These are phyloP conservation scores for Myzus persicae DNA, from an alignment of 1,140 invertebrate species.

Conservation along the genomic window DNA sequence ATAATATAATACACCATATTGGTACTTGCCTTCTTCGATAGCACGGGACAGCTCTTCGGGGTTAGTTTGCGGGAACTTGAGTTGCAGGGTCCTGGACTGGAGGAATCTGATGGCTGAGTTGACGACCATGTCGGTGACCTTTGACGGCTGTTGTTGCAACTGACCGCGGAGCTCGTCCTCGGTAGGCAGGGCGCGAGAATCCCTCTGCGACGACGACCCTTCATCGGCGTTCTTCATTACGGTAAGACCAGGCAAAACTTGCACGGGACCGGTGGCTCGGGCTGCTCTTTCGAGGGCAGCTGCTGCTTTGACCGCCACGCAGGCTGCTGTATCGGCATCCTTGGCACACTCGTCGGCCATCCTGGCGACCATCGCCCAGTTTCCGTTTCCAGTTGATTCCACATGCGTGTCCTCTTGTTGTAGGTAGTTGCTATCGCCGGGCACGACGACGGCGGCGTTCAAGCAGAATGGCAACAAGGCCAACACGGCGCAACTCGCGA, in stretches of 20 bases:
- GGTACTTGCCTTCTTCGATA: conserved; percentile 70
- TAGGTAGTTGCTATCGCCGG: conserved; percentile 9
- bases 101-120: conserved; percentile 79
- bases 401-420: neutral
- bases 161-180: conserved; percentile 62
- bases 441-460: conserved; percentile 51
- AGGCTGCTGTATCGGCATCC: conserved; percentile 64
- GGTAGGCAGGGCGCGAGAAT: conserved; percentile 67
- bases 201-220: conserved; percentile 62
- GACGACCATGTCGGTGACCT: conserved; percentile 70
- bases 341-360: conserved; percentile 64
- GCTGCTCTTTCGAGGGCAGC: conserved; percentile 69
- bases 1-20: neutral
- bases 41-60: conserved; percentile 68
- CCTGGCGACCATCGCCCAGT: conserved; percentile 63
- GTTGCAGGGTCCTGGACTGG: conserved; percentile 79
- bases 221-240: conserved; percentile 69
- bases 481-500: conserved; percentile 51
- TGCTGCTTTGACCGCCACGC: conserved; percentile 70
- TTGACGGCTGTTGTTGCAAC: conserved; percentile 67
- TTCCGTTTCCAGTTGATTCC: conserved; percentile 2
- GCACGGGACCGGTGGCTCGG: conserved; percentile 67
- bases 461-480: conserved; percentile 62
- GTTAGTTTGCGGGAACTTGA: conserved; percentile 73
- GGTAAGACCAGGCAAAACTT: conserved; percentile 69